Percentiles rank a stretch among this genome's conserved stretches.
phyloP scores from a whole-genome alignment of 2,797 vertebrate genomes.

The Lepilemur ruficaudatus region DNA sequence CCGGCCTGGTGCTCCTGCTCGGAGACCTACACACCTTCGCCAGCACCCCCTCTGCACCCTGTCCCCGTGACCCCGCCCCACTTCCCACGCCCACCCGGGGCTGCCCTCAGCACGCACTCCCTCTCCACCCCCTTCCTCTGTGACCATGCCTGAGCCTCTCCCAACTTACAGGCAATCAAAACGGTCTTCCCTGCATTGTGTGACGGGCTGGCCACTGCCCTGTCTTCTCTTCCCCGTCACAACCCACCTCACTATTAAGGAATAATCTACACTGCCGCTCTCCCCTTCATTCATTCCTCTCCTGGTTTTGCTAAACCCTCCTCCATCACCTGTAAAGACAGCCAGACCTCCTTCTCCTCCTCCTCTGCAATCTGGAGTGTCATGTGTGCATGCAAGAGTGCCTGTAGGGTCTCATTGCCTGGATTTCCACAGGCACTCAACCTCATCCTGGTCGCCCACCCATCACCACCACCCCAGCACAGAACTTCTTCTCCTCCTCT shows the following conservation, averaged over 20 bases:
- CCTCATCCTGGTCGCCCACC: too few species aligned
- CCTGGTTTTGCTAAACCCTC: not conserved
- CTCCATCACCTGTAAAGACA: not conserved
- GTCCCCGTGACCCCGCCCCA: accelerated
- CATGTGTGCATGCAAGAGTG: not conserved
- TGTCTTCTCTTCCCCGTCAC: not conserved
- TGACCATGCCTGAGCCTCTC: too few species aligned
- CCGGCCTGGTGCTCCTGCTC: not conserved
- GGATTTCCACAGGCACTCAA: not conserved
- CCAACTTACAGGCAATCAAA: not conserved
- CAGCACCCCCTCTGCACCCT: not conserved
- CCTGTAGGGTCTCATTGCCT: not conserved
- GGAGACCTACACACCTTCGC: not conserved
- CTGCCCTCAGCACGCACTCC: too few species aligned
- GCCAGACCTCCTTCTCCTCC: too few species aligned
- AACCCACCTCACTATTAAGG: not conserved
- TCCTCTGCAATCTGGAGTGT: not conserved
- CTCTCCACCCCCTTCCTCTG: not conserved
- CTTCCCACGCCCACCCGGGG: not conserved
- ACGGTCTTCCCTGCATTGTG: not conserved
- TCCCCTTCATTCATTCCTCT: not conserved
- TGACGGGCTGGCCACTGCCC: not conserved
- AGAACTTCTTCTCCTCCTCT: not conserved
- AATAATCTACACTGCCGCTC: not conserved
- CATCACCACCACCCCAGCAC: not conserved